phyloP scores from a whole-genome alignment of 2,888 invertebrate species.

The Drosophila merina region DNA sequence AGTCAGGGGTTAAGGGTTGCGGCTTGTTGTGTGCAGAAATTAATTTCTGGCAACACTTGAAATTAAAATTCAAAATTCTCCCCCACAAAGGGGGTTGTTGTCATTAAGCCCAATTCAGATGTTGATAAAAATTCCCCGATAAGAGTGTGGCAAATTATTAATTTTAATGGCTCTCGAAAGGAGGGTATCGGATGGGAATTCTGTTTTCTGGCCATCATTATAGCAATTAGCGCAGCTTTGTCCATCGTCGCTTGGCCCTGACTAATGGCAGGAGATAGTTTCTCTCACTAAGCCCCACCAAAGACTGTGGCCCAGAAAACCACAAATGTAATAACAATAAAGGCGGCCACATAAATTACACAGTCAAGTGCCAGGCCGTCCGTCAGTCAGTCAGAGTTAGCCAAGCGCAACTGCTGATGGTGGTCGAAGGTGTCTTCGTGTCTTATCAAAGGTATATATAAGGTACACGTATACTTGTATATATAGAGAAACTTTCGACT shows the following conservation, averaged over 20 bases:
- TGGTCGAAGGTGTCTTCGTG: constrained; percentile 52
- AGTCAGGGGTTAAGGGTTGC: constrained; percentile 64
- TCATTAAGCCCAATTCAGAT: constrained; percentile 49
- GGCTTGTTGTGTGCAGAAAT: constrained; percentile 67
- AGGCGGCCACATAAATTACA: constrained; percentile 80
- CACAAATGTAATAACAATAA: constrained; percentile 72
- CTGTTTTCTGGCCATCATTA: constrained; percentile 37
- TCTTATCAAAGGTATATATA: constrained; percentile 48
- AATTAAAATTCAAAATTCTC: constrained; percentile 78
- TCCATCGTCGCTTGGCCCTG: constrained; percentile 62
- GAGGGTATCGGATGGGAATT: constrained; percentile 17
- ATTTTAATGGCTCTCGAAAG: constrained; percentile 76
- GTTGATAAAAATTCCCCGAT: constrained; percentile 63
- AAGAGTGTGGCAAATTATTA: constrained; percentile 76
- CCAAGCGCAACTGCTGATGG: constrained; percentile 73
- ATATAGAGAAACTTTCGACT: constrained; percentile 39
- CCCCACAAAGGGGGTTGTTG: constrained; percentile 10
- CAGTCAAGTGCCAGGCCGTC: constrained; percentile 78
- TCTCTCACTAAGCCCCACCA: constrained; percentile 17
- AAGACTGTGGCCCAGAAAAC: constrained; percentile 41
- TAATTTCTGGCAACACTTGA: constrained; percentile 81
- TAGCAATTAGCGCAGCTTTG: constrained; percentile 72
- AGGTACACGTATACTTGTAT: too few species aligned
- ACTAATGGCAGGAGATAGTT: constrained; percentile 58
- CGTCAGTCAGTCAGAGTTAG: constrained; percentile 57